Evolutionary conservation across 2,888 invertebrate genomes (phyloP), one percentile per base, ranked within the genome.

Genomic region (Drosophila prostipennis): DNA sequence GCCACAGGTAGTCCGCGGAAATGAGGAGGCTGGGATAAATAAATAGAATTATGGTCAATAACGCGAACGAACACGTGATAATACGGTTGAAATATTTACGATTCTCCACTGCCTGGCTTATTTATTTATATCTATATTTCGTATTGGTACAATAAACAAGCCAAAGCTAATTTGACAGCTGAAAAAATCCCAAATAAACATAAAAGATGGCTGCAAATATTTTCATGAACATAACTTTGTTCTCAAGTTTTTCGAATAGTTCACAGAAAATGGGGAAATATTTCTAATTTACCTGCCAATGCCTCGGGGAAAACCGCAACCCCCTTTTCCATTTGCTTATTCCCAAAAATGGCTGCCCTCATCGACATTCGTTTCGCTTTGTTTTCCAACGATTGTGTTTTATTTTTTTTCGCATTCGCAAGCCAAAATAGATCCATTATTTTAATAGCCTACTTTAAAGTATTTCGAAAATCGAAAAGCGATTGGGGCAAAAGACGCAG

Each of bases 391-490:
- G 43, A 13, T 29, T 58, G 39, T 55, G 42, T 14, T 26, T 54
- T 54, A 7, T 23, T 57, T 45, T 53, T 53, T 43, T 59, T 40
- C 53, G 77, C 65, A 58, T 74, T 72, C 67, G 23, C 8, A 58
- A 43, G 72, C 80, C 71, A 80, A 83, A 83, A 82, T 82, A 83
- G 79, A 83, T 83, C 76, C 85, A 83, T 83, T 83, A 83, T 85
- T 83, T 84, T 84, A 84, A 83, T 83, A 79, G 82, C 79, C 78
- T 80, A 79, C 82, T 76, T 60, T 80, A 76, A 82, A 83, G 84
- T 83, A 83, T 83, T 82, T 84, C 70, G 72, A 74, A 78, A 80
- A 81, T 84, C 78, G 75, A 83, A 81, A 67, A 65, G 55, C 36
- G 51, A 32, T 26, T 34, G 19, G 34, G 36, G 39, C 34, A 51